A percentile compares a stretch with the other conserved stretches of the same genome.
phyloP scores from a whole-genome alignment of 2,888 invertebrate genomes.

The Drosophila fungiperda region DNA sequence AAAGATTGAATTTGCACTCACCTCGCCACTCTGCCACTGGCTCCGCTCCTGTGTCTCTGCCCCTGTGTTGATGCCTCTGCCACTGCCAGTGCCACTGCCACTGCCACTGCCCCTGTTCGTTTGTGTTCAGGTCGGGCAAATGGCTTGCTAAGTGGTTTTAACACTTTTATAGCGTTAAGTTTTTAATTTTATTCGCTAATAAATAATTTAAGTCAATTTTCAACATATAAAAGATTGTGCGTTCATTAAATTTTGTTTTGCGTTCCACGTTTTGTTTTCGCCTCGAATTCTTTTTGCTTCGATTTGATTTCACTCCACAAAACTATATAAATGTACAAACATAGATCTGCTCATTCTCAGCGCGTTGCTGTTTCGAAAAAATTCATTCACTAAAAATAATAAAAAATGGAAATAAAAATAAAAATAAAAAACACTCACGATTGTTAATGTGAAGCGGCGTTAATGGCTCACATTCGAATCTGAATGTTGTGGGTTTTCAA shows the following conservation, averaged over 20 bases:
- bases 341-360: slow-evolving; percentile 13
- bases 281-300: slow-evolving; percentile 41
- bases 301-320: slow-evolving; percentile 37
- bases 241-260: slow-evolving; percentile 60
- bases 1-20: slow-evolving; percentile 28
- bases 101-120: slow-evolving; percentile 1
- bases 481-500: slow-evolving; percentile 13
- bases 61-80: not conserved
- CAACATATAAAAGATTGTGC: slow-evolving; percentile 71
- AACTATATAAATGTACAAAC: slow-evolving; percentile 9
- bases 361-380: slow-evolving; percentile 14
- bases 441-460: slow-evolving; percentile 19
- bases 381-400: slow-evolving; percentile 59
- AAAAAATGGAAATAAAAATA: no score
- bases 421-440: slow-evolving; percentile 19
- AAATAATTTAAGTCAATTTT: slow-evolving; percentile 80
- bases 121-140: slow-evolving; percentile 57
- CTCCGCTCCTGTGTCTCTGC: not conserved
- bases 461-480: slow-evolving; percentile 45
- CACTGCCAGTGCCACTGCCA: not conserved
- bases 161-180: slow-evolving; percentile 83
- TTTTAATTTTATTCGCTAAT: slow-evolving; percentile 81
- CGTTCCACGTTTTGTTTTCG: slow-evolving; percentile 66
- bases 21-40: not conserved
- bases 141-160: slow-evolving; percentile 83